phyloP scores from a whole-genome alignment of 2,888 invertebrate genomes.

The Parnassius mnemosyne region DNA sequence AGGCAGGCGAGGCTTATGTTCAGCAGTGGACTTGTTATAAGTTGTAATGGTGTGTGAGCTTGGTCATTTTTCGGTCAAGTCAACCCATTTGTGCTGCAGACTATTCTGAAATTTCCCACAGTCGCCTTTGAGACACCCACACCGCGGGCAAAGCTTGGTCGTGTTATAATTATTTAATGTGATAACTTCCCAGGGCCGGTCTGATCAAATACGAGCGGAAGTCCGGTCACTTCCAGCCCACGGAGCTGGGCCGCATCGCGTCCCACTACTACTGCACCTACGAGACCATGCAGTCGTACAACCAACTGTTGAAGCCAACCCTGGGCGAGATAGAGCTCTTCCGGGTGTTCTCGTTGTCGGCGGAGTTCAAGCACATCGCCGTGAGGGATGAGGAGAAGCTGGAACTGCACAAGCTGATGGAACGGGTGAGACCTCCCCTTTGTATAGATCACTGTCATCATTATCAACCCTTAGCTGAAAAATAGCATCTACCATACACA shows the following conservation, averaged over 20 bases:
- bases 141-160: too few species aligned
- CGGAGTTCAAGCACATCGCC: conserved; percentile 95
- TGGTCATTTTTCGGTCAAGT: too few species aligned
- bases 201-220: conserved; percentile 97
- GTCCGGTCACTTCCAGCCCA: conserved; percentile 92
- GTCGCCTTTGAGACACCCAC: too few species aligned
- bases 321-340: conserved; percentile 98
- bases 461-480: too few species aligned
- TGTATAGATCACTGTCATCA: not conserved
- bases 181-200: conserved; percentile 84
- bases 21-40: too few species aligned
- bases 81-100: too few species aligned
- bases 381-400: conserved; percentile 98
- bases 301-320: conserved; percentile 97
- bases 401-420: conserved; percentile 96
- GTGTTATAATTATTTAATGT: too few species aligned
- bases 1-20: too few species aligned
- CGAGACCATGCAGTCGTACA: conserved; percentile 98
- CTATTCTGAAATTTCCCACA: too few species aligned
- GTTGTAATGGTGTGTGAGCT: too few species aligned
- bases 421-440: conserved; percentile 53
- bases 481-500: too few species aligned
- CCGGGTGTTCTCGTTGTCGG: conserved; percentile 98
- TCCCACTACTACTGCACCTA: conserved; percentile 99
- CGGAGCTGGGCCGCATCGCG: conserved; percentile 97